phyloP scores from a whole-genome alignment of 2,797 vertebrate genomes.

The Tangara arthus region DNA sequence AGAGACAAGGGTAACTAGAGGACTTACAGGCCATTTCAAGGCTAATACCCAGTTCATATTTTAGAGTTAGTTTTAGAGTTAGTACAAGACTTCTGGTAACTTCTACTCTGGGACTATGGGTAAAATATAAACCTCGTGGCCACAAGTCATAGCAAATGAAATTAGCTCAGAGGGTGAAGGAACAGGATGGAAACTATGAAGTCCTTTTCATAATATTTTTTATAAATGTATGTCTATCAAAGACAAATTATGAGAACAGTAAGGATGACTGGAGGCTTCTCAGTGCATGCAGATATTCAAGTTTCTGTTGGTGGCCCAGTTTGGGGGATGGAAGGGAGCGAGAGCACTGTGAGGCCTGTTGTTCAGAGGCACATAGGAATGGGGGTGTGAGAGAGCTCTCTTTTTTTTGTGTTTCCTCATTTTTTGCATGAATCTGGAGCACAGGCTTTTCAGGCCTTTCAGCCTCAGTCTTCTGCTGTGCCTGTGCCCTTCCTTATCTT shows the following conservation, averaged over 20 bases:
- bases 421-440: background rate
- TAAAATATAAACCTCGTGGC: background rate
- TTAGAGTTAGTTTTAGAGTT: background rate
- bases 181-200: background rate
- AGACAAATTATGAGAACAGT: background rate
- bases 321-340: background rate
- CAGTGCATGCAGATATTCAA: background rate
- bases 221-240: background rate
- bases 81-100: background rate
- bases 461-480: background rate
- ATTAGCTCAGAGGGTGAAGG: background rate
- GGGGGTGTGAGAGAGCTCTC: background rate
- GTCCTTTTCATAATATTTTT: background rate
- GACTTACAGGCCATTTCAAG: background rate
- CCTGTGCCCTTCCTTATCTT: background rate
- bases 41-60: background rate
- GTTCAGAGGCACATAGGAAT: background rate
- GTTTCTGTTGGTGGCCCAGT: background rate
- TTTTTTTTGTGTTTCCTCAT: background rate
- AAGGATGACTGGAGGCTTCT: background rate
- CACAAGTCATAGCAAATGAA: background rate
- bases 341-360: background rate
- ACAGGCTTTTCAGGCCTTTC: background rate
- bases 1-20: background rate
- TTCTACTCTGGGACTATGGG: background rate